Evolutionary conservation across 2,888 invertebrate genomes (phyloP), one percentile per base, ranked within the genome.

Genomic region (Drosophila planitibia): DNA sequence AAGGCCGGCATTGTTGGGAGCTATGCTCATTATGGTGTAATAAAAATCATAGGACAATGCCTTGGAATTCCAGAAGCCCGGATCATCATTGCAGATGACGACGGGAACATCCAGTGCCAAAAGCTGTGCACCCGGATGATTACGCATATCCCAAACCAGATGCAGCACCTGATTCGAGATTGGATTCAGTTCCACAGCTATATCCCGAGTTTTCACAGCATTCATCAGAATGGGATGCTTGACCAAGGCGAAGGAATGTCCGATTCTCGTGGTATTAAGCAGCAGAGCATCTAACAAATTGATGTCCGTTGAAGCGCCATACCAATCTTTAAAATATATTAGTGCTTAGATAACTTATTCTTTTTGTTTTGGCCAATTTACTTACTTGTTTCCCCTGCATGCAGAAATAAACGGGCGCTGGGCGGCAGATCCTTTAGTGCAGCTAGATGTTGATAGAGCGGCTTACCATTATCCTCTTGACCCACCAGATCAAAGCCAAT

Each of bases 401-500:
- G 96, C 66, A 96, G 95, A 82, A 95, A 96, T 73, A 94, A 94
- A 32, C 94, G 93, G 0, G 95, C 89, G n/a, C 79, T 82, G 32
- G 81, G 57, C 6, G 93, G 92, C 25, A 92, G 64, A 10, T 86
- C 70, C 35, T 73, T 81, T 0, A 93, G 53, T 9, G 77, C 82
- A 0, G 83, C 60, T 4, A 92, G 39, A n/a, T 92, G 90, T 7
- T 83, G 68, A 35, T 92, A 76, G 0, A 96, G 89, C 0, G 95
- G 94, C 35, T 93, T 87, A 0, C 96, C 96, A 49, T 94, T 93
- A 80, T 96, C 96, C 91, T 96, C 96, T 76, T 95, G 95, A 0
- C 96, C 96, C 2, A 96, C 95, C 53, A 96, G 92, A 92, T 96
- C 96, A 70, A 96, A 95, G 5, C 96, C 96, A 22, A 94, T 94